Evolutionary conservation across 2,113 vertebrate species (phyloP), one percentile per base, ranked within the genome.

Genomic region (Erpornis zantholeuca): DNA sequence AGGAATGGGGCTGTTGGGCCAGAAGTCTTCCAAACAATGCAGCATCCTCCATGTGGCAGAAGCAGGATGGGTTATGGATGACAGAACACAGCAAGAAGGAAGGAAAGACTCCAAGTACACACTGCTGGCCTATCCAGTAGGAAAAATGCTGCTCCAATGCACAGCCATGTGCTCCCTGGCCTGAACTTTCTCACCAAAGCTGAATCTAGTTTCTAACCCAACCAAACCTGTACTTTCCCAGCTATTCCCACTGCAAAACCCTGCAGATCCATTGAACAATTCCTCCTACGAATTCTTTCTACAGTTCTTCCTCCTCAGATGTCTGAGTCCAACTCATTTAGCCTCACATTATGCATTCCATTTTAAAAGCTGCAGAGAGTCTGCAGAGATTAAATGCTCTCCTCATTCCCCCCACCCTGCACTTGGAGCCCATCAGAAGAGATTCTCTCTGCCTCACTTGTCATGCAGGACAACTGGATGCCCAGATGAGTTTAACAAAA

Each of bases 401-500:
- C 23, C 64, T 92, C 54, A 12, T 68, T 89, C 80, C 38, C 42
- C 49, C 54, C 3, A 0, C 42, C 54, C 44, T 0, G 0, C 33
- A 24, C 85, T 92, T 25, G 11, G 21, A 86, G 77, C 49, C 75
- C 92, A 92, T 93, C 92, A 96, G 82, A 84, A 90, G 72, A 61
- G 61, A 96, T 93, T 92, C 81, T 28, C 64, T 86, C 86, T 84
- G 95, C 80, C 88, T 94, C 89, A 40, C 88, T 81, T 90, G 91
- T 95, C 90, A 75, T 80, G 66, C 81, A 78, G 90, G 85, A 92
- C 93, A 96, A 94, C 73, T 95, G 88, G 88, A 94, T 90, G 92
- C 50, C 49, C 72, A 95, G 94, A 96, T 92, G 88, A 96, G 61
- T 94, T 95, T 86, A 86, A 90, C 94, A 96, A 82, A 93, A 94